Percentiles rank a stretch among this genome's conserved stretches.
phyloP scores from a whole-genome alignment of 1,140 invertebrate genomes.

The Aphelinus certus region DNA sequence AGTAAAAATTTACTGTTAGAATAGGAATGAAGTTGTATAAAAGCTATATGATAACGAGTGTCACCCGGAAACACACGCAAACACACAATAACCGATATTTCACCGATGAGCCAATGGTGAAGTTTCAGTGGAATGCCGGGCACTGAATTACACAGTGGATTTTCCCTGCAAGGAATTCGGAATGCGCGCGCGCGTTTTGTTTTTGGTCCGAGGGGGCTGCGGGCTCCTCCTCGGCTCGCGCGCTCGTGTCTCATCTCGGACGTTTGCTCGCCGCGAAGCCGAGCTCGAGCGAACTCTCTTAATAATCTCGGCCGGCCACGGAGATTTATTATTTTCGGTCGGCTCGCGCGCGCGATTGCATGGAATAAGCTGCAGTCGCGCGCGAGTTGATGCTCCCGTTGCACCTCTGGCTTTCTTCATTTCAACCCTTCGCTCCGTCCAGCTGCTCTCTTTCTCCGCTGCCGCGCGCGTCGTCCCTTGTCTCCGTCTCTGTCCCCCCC shows the following conservation, averaged over 20 bases:
- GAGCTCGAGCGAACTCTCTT: constrained; percentile 55
- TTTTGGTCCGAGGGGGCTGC: too few species aligned
- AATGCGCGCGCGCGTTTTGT: too few species aligned
- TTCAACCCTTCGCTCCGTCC: constrained; percentile 25
- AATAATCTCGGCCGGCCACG: constrained; percentile 58
- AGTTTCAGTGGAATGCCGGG: too few species aligned
- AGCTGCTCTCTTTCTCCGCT: not conserved
- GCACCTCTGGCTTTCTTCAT: constrained; percentile 6
- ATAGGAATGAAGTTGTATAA: too few species aligned
- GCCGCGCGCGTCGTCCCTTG: not conserved
- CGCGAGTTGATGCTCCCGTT: constrained; percentile 35
- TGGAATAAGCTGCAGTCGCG: constrained; percentile 16
- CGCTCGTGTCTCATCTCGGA: not conserved
- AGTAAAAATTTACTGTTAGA: too few species aligned
- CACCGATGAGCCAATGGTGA: too few species aligned
- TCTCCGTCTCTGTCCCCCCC: constrained; percentile 12
- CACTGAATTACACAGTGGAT: too few species aligned
- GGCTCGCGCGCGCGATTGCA: not conserved
- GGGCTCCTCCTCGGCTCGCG: too few species aligned
- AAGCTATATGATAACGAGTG: too few species aligned
- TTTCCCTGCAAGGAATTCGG: too few species aligned
- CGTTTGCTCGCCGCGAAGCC: constrained; percentile 47
- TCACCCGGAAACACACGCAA: too few species aligned
- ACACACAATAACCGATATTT: too few species aligned
- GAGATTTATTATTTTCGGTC: constrained; percentile 67